Conservation (phyloP, 2,888 invertebrate genomes). For the Stenodema calcarata region DNA sequence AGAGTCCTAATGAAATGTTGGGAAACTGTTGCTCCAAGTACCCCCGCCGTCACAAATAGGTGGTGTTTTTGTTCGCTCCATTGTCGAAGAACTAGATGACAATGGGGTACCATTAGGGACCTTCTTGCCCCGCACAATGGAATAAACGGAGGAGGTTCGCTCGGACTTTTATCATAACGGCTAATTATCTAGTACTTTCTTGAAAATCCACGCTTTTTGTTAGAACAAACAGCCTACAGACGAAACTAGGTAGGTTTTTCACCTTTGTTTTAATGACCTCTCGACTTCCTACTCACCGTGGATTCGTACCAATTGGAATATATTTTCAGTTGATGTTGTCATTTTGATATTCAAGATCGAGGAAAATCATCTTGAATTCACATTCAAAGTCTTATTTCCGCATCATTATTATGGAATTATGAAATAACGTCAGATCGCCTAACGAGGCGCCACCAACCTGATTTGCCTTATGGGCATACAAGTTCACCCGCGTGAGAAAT, state of each 20-base stretch:
- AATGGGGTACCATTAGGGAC: conserved; percentile 39
- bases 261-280: background rate
- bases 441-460: background rate
- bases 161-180: conserved; percentile 21
- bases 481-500: conserved; percentile 14
- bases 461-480: background rate
- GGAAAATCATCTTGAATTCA: no score
- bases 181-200: conserved; percentile 24
- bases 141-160: background rate
- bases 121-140: background rate
- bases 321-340: no score
- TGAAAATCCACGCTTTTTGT: conserved; percentile 13
- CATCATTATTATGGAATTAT: background rate
- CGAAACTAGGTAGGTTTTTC: background rate
- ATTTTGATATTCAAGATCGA: background rate
- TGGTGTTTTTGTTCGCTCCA: conserved; percentile 35
- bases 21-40: background rate
- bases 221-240: conserved; percentile 11
- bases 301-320: no score
- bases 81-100: conserved; percentile 43
- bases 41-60: background rate
- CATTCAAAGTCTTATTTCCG: background rate
- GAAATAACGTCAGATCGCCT: background rate
- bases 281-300: background rate
- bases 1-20: conserved; percentile 39